Conservation (phyloP, 2,797 vertebrate species). For the Brachymystax lenok region DNA sequence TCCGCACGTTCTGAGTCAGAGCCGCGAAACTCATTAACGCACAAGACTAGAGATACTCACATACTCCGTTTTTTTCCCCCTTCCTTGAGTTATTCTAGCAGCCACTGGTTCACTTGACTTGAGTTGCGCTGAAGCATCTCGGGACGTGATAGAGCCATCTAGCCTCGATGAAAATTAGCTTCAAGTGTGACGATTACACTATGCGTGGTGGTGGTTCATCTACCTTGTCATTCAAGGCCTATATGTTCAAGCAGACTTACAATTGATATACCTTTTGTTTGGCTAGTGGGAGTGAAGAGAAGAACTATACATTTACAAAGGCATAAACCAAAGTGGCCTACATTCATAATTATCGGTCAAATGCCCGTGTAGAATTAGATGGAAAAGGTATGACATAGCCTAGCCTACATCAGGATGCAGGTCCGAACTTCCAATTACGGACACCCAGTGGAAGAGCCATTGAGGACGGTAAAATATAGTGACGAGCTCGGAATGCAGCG, state of each 20-base stretch:
- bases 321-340: background rate
- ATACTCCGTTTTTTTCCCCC: conserved; percentile 27
- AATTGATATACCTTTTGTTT: background rate
- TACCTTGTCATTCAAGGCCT: background rate
- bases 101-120: background rate
- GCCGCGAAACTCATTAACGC: conserved; percentile 23
- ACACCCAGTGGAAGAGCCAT: background rate
- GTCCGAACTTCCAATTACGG: background rate
- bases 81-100: conserved; percentile 11
- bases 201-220: background rate
- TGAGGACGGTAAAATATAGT: background rate
- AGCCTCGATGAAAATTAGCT: background rate
- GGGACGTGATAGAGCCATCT: background rate
- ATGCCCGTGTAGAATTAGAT: no score
- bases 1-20: conserved; percentile 52
- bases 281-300: background rate
- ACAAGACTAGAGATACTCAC: conserved; percentile 33
- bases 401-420: background rate
- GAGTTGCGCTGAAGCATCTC: background rate
- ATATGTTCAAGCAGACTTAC: background rate
- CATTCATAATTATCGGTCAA: background rate
- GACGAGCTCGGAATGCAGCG: background rate
- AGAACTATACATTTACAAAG: no score
- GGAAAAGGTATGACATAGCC: background rate
- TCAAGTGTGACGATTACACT: background rate